Base-by-base conservation (phyloP, 1,140 invertebrate genomes). In the Ostrea edulis region DNA sequence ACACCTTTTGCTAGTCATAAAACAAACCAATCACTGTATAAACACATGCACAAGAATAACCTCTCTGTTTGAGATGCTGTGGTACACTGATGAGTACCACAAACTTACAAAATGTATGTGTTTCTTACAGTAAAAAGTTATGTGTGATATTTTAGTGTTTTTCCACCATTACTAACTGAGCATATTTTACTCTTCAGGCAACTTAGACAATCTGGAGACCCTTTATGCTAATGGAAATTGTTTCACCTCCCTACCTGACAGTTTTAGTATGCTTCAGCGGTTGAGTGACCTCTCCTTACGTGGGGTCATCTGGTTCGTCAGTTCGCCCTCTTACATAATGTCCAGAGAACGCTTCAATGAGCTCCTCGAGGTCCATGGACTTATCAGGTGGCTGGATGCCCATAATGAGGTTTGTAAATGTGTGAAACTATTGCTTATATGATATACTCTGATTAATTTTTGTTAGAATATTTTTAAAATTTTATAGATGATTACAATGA, bases 221-320 rank as follows among this genome's bases (percentile, higher is more conserved):
- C 85, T 94, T 17, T 90, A 90, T 83, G 71, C 91, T 7, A 91
- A 89, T 77, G 93, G 92, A 0, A 93, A 93, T 86, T 92, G 92
- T 84, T 90, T 94, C n/a, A 90, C 90, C 2, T 77, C 87, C 4
- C 86, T 94, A 8, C 93, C 93, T 12, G 53, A 89, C 11, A 91
- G 91, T 86, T 89, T 95, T 29, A 53, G 65, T n/a, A 90, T 92
- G 29, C 86, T 95, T 8, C 82, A 88, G 51, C 91, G 91, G 51
- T 87, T 95, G 29, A 86, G 87, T 25, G 90, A 93, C n/a, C 88
- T 95, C 29, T 90, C 89, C 25, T 87, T 94, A 54, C 90, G 92
- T 20, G 92, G 86, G 89, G 93, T 91, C 88, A 88, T 54, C 87
- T 93, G 81, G 90, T 62, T 84, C 2, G 82, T 85, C 51, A 83